Evolutionary conservation across 2,797 vertebrate genomes (phyloP).

Genomic region (Microchirus variegatus): DNA sequence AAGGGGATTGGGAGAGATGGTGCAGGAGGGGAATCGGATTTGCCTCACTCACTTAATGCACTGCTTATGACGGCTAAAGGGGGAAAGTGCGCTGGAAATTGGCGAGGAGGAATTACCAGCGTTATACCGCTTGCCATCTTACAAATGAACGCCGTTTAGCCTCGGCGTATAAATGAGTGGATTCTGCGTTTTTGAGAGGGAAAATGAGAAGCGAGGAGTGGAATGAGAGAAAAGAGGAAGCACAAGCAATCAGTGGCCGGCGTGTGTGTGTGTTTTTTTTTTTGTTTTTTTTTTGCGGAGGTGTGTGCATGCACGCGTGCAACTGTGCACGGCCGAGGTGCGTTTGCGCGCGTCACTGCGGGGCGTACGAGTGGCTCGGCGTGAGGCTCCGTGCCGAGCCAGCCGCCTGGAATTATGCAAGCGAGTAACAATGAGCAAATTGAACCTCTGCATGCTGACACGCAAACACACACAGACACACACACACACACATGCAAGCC

Average conservation of each 20-base stretch:
- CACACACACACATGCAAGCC: constrained; percentile 72
- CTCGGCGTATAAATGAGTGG: constrained; percentile 91
- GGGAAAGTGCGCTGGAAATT: constrained; percentile 83
- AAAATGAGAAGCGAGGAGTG: constrained; percentile 56
- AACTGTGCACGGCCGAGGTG: constrained; percentile 13
- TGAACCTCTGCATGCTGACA: constrained; percentile 84
- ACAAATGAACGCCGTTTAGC: constrained; percentile 89
- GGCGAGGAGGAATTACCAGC: constrained; percentile 90
- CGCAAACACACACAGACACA: constrained; percentile 34
- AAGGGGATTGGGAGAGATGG: constrained; percentile 61
- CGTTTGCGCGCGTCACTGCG: constrained; percentile 46
- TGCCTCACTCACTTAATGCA: constrained; percentile 92
- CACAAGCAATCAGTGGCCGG: constrained; percentile 75
- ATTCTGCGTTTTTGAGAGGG: constrained; percentile 83
- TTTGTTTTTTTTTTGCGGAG: too few species aligned
- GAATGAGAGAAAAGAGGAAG: constrained; percentile 73
- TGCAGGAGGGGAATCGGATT: constrained; percentile 90
- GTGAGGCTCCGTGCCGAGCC: constrained; percentile 69
- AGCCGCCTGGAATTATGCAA: constrained; percentile 91
- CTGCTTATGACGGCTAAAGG: constrained; percentile 93
- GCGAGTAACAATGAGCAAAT: constrained; percentile 93
- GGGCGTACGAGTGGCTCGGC: constrained; percentile 47
- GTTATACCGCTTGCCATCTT: constrained; percentile 87
- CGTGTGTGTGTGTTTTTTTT: too few species aligned
- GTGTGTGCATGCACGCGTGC: constrained; percentile 31